Conservation (phyloP, 2,797 vertebrate genomes). For the Silurus lanzhouensis region DNA sequence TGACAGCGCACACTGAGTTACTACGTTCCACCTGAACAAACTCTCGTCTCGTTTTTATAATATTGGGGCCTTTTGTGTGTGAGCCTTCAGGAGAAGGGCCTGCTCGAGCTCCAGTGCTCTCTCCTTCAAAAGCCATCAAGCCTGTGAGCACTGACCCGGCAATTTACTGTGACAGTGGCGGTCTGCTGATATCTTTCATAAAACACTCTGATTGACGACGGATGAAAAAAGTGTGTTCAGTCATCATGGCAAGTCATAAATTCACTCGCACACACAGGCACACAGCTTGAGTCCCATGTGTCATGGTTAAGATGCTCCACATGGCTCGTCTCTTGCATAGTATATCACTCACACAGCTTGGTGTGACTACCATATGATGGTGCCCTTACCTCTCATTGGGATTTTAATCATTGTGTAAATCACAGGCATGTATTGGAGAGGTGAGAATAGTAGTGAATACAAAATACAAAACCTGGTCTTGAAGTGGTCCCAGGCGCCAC, state of each 20-base stretch:
- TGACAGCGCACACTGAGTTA: constrained; percentile 56
- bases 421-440: constrained; percentile 41
- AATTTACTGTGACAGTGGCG: constrained; percentile 62
- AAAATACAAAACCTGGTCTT: not conserved
- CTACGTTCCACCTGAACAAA: constrained; percentile 56
- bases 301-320: constrained; percentile 50
- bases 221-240: constrained; percentile 56
- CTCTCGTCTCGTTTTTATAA: constrained; percentile 47
- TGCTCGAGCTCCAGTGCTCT: constrained; percentile 22
- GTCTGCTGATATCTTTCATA: constrained; percentile 61
- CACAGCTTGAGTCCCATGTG: constrained; percentile 40
- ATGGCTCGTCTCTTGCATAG: constrained; percentile 37
- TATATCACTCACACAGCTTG: constrained; percentile 53
- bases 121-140: constrained; percentile 62
- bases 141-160: constrained; percentile 58
- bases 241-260: constrained; percentile 56
- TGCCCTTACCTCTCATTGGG: constrained; percentile 61
- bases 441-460: constrained; percentile 1
- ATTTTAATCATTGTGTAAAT: constrained; percentile 61
- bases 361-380: constrained; percentile 53
- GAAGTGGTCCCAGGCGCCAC: not conserved
- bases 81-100: constrained; percentile 24
- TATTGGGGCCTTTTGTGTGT: constrained; percentile 48
- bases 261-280: constrained; percentile 39
- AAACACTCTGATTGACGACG: constrained; percentile 60